Conservation (phyloP, 2,113 vertebrate genomes). For the Mustela lutreola region DNA sequence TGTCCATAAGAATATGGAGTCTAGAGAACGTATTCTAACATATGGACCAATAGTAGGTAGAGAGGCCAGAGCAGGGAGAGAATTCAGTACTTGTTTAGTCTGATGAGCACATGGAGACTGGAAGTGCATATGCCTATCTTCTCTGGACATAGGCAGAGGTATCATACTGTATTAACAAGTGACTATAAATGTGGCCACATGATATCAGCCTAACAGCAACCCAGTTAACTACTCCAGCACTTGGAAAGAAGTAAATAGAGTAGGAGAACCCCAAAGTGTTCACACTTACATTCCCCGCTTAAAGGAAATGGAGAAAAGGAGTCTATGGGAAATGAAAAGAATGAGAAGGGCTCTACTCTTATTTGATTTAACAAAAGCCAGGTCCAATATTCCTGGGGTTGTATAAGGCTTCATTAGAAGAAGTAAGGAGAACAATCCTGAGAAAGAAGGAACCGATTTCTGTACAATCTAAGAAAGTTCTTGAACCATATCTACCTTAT, state of each 20-base stretch:
- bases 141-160: neutral
- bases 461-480: neutral
- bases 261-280: neutral
- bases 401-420: neutral
- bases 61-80: neutral
- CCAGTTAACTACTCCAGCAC: neutral
- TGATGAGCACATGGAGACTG: neutral
- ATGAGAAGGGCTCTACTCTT: neutral
- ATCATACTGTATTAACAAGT: neutral
- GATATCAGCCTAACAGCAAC: neutral
- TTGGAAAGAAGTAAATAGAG: neutral
- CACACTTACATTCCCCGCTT: neutral
- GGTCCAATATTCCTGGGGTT: neutral
- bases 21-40: constrained; percentile 13
- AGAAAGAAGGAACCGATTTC: neutral
- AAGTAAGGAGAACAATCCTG: neutral
- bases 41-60: neutral
- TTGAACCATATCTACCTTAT: neutral
- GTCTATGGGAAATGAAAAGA: neutral
- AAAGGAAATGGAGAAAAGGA: neutral
- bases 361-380: neutral
- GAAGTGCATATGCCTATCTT: neutral
- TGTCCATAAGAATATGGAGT: neutral
- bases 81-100: neutral
- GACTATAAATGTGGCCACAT: neutral